These are phyloP conservation scores for Scaeva pyrastri DNA, from an alignment of 2,888 invertebrate species.

Conservation along the genomic window DNA sequence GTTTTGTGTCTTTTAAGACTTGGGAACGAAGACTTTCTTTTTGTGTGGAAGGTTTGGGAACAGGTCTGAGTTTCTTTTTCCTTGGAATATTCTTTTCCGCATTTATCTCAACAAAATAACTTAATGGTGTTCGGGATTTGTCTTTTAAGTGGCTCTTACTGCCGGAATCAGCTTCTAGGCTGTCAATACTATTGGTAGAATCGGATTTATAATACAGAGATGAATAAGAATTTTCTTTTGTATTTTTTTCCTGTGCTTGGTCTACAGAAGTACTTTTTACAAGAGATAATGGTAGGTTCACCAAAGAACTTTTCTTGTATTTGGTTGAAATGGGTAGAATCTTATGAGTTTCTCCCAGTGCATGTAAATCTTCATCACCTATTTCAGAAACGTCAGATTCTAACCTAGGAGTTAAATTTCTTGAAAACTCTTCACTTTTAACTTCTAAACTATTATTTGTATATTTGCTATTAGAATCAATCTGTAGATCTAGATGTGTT, in stretches of 20 bases:
- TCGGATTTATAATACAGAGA: background rate
- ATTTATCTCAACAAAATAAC: conserved; percentile 76
- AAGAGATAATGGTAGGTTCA: background rate
- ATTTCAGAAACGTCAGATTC: too few species aligned
- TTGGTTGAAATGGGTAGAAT: background rate
- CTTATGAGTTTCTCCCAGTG: background rate
- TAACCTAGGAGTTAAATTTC: too few species aligned
- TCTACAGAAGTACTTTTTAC: background rate
- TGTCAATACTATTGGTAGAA: conserved; percentile 63
- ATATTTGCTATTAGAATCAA: too few species aligned
- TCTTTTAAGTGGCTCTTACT: background rate
- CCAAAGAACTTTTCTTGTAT: background rate
- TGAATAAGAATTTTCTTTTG: background rate
- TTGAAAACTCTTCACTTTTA: too few species aligned
- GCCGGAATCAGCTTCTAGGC: conserved; percentile 58
- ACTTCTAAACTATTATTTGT: too few species aligned
- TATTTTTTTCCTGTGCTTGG: too few species aligned
- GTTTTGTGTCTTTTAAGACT: background rate
- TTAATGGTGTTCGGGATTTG: conserved; percentile 40
- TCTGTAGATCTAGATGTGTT: too few species aligned
- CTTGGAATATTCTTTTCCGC: background rate
- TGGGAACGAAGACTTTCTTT: background rate
- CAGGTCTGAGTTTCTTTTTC: background rate
- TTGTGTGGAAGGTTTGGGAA: background rate
- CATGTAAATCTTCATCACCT: background rate